Evolutionary conservation across 2,797 vertebrate species (phyloP).

Genomic region (Cercopithecus neglectus): DNA sequence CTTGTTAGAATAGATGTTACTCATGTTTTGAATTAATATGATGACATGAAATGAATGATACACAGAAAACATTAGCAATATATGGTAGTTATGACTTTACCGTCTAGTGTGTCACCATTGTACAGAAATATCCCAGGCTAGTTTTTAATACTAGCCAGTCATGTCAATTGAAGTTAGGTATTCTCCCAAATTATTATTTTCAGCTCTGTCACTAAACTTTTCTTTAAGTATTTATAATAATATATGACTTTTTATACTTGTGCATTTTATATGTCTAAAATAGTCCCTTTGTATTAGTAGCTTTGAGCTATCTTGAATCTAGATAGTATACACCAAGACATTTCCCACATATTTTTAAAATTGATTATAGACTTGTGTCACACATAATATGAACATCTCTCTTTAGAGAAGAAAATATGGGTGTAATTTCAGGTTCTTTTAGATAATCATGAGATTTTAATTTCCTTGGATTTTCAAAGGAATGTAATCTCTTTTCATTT

Average conservation of each 20-base stretch:
- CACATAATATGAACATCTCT: not conserved
- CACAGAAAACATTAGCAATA: constrained; percentile 4
- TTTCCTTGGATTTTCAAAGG: constrained; percentile 38
- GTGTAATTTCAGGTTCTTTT: not conserved
- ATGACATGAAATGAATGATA: not conserved
- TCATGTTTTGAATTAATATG: constrained; percentile 11
- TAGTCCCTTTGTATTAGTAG: constrained; percentile 12
- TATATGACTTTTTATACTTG: not conserved
- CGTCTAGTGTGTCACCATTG: not conserved
- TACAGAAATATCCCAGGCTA: constrained; percentile 15
- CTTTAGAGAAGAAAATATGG: constrained; percentile 30
- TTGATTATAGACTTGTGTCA: not conserved
- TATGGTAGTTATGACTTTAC: not conserved
- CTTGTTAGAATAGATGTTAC: constrained; percentile 21
- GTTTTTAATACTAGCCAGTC: not conserved
- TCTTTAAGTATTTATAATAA: constrained; percentile 2
- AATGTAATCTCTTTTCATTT: not conserved
- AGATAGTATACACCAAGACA: not conserved
- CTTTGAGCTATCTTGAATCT: not conserved
- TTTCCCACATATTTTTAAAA: not conserved
- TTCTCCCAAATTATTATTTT: constrained; percentile 23
- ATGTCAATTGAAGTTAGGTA: constrained; percentile 19
- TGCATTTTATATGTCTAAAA: not conserved
- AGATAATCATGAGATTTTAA: constrained; percentile 14
- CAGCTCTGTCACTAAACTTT: constrained; percentile 7